Evolutionary conservation across 2,113 vertebrate species (phyloP).

Genomic region (Spermophilus dauricus): DNA sequence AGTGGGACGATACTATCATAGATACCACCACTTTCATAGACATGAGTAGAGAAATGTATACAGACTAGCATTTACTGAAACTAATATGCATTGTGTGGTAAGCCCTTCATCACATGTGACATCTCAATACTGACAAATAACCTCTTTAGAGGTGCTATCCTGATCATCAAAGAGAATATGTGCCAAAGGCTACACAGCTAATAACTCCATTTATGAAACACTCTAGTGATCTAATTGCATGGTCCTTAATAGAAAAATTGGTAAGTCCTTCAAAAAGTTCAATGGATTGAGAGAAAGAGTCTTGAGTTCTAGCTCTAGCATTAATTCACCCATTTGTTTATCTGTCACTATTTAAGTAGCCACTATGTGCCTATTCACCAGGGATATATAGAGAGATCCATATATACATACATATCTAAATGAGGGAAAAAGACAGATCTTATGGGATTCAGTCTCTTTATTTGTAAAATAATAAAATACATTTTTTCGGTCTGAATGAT

Average conservation of each 20-base stretch:
- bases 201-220: not conserved
- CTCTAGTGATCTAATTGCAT: not conserved
- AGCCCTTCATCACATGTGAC: not conserved
- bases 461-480: slow-evolving; percentile 1
- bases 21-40: not conserved
- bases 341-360: not conserved
- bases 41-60: not conserved
- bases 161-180: not conserved
- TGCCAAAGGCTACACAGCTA: not conserved
- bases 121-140: slow-evolving; percentile 2
- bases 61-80: not conserved
- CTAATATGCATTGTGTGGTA: not conserved
- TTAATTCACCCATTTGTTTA: not conserved
- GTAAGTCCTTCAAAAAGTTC: not conserved
- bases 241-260: not conserved
- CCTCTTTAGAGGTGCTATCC: not conserved
- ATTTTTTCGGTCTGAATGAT: not conserved
- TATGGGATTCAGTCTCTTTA: not conserved
- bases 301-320: not conserved
- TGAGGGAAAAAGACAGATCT: not conserved
- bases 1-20: not conserved
- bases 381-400: not conserved
- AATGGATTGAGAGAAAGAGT: not conserved
- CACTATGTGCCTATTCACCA: not conserved
- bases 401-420: not conserved